Base-by-base conservation (phyloP, 2,888 invertebrate genomes). In the Spilarctia lutea region DNA sequence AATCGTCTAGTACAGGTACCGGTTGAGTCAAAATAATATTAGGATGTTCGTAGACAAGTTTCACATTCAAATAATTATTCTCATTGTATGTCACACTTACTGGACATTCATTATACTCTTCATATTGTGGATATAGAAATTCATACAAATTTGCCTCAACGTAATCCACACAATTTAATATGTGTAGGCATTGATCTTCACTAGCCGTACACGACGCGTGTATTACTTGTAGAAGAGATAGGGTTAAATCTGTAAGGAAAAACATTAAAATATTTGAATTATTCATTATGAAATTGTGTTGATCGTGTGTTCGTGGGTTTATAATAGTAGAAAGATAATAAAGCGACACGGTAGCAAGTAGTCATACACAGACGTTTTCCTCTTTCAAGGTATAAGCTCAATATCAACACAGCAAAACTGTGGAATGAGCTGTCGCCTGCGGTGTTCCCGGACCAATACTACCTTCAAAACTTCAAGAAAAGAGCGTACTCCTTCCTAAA, bases 181-280 rank as follows among this genome's bases (percentile, higher is more conserved):
- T 13, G 13, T 33, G 24, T 30, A n/a, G 33, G 33, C 68, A 68
- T 45, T 68, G 10, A 18, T 1, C 0, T 45, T 68, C 30, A 30
- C 45, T 45, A 20, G 11, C 0, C 8, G 27, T 2, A n/a, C 67
- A 68, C n/a, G 0, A 10, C n/a, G 67, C 45, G 27, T 30, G 27
- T 45, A 68, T 30, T 20, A 10, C 27, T 27, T 68, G 33, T 11
- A 68, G 24, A 35, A 7, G n/a, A 7, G 48, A 33, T 48, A 68
- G 30, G n/a, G 24, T 30, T 33, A 68, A 52, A 68, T 52, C 68
- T 68, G 68, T 33, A 68, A 68, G 33, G 24, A n/a, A 7, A 68
- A 52, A 30, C 4, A 48, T 60, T 27, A 60, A 48, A 48, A 42
- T 11, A 4, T 33, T 33, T 33, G n/a, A n/a, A n/a, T n/a, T n/a